These are phyloP conservation scores for Serrognathus titanus DNA, from an alignment of 2,888 invertebrate genomes.

Conservation along the genomic window DNA sequence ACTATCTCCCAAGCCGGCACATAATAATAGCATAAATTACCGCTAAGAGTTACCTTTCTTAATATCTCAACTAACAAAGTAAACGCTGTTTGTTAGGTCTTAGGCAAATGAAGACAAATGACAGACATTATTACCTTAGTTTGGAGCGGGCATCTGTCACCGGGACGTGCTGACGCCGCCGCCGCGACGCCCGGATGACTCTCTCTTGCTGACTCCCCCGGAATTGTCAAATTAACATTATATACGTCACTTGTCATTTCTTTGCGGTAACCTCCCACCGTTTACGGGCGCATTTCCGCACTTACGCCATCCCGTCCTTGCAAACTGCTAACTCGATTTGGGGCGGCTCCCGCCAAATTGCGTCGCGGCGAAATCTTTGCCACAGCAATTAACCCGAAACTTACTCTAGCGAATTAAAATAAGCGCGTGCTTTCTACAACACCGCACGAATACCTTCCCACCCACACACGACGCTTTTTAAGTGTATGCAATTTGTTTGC, in stretches of 20 bases:
- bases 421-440: no score
- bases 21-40: slow-evolving; percentile 29
- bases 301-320: background rate
- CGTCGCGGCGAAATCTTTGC: no score
- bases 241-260: slow-evolving; percentile 26
- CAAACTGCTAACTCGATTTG: slow-evolving; percentile 1
- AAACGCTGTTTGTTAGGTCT: slow-evolving; percentile 37
- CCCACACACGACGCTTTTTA: no score
- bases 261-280: slow-evolving; percentile 17
- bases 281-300: background rate
- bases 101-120: slow-evolving; percentile 50
- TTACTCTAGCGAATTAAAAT: no score
- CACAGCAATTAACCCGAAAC: no score
- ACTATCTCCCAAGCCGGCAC: background rate
- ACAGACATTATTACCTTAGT: slow-evolving; percentile 48
- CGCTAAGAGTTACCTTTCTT: slow-evolving; percentile 27
- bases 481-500: no score
- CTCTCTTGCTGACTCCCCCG: slow-evolving; percentile 32
- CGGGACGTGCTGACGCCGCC: slow-evolving; percentile 34
- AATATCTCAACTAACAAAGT: slow-evolving; percentile 34
- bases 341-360: no score
- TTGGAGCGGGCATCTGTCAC: slow-evolving; percentile 42
- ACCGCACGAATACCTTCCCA: no score
- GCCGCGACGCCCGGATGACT: slow-evolving; percentile 29
- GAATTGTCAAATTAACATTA: slow-evolving; percentile 37